A percentile compares a stretch with the other conserved stretches of the same genome.
These are phyloP conservation scores for Ochropleura leucogaster DNA, from an alignment of 2,888 invertebrate genomes.

Conservation along the genomic window DNA sequence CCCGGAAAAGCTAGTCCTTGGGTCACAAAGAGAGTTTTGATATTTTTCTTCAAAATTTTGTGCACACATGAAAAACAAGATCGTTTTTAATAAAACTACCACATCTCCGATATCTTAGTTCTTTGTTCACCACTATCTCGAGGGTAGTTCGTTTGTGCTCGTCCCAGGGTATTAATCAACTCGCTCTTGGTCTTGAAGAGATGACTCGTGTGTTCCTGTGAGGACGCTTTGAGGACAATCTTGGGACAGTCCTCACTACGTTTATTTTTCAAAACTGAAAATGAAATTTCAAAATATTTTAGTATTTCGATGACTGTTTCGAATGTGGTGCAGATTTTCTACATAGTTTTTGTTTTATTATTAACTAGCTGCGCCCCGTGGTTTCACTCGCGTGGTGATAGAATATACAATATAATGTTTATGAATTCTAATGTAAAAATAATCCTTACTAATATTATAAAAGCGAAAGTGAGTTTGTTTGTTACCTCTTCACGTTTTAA, in stretches of 20 bases:
- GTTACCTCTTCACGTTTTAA: too few species aligned
- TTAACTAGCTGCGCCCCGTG: neutral
- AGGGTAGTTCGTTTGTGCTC: slow-evolving; percentile 55
- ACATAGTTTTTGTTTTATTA: neutral
- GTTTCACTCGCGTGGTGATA: too few species aligned
- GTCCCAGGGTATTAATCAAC: slow-evolving; percentile 70
- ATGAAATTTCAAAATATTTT: neutral
- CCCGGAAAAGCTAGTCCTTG: too few species aligned
- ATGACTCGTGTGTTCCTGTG: slow-evolving; percentile 50
- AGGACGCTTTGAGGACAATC: slow-evolving; percentile 8
- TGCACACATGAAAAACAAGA: too few species aligned
- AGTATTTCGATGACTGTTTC: neutral
- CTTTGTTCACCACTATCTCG: slow-evolving; percentile 40
- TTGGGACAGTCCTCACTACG: slow-evolving; percentile 9
- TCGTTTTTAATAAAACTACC: slow-evolving; percentile 10
- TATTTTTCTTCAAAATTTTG: too few species aligned
- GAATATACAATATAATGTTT: too few species aligned
- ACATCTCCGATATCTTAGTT: slow-evolving; percentile 30
- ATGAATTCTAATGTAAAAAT: too few species aligned
- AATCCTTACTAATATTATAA: too few species aligned
- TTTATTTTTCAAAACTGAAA: neutral
- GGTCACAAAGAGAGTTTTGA: too few species aligned
- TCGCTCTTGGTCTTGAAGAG: slow-evolving; percentile 50
- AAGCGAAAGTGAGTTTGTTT: too few species aligned
- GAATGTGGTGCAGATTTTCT: neutral